phyloP scores from a whole-genome alignment of 2,797 vertebrate species.

The Siniperca obscura region DNA sequence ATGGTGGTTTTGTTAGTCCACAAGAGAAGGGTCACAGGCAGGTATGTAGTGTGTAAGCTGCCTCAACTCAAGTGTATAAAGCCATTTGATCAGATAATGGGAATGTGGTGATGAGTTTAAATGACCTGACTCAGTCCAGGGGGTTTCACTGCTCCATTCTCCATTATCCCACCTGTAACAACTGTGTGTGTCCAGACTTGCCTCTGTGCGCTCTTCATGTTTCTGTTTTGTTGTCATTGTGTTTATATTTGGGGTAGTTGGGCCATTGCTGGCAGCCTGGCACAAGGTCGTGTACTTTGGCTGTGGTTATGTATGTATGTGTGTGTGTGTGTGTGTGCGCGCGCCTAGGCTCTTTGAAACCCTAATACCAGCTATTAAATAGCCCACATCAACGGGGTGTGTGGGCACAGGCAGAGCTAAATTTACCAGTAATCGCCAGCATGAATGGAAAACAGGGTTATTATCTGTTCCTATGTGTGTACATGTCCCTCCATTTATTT shows the following conservation, averaged over 20 bases:
- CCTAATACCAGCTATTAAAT: constrained; percentile 78
- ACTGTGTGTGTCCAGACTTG: constrained; percentile 27
- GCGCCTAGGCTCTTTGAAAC: constrained; percentile 47
- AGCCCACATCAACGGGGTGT: constrained; percentile 47
- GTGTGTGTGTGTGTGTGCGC: constrained; percentile 5
- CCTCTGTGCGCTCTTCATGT: constrained; percentile 24
- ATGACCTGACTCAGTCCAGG: neutral
- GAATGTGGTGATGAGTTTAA: neutral
- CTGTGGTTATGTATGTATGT: constrained; percentile 4
- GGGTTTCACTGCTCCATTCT: constrained; percentile 9
- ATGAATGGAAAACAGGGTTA: constrained; percentile 63
- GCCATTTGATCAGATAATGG: constrained; percentile 21
- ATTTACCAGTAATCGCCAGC: constrained; percentile 74
- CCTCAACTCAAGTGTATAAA: neutral
- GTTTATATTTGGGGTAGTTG: constrained; percentile 50
- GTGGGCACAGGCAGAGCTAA: constrained; percentile 72
- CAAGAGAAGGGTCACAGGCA: neutral
- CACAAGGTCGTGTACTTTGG: constrained; percentile 49
- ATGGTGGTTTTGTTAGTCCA: neutral
- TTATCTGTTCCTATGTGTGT: constrained; percentile 54
- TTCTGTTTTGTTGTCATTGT: constrained; percentile 44
- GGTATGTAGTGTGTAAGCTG: neutral
- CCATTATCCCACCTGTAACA: neutral
- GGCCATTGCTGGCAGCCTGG: constrained; percentile 41
- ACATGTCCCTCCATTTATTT: constrained; percentile 38